Evolutionary conservation across 2,797 vertebrate genomes (phyloP), one percentile per base, ranked within the genome.

Genomic region (Myotis planiceps): DNA sequence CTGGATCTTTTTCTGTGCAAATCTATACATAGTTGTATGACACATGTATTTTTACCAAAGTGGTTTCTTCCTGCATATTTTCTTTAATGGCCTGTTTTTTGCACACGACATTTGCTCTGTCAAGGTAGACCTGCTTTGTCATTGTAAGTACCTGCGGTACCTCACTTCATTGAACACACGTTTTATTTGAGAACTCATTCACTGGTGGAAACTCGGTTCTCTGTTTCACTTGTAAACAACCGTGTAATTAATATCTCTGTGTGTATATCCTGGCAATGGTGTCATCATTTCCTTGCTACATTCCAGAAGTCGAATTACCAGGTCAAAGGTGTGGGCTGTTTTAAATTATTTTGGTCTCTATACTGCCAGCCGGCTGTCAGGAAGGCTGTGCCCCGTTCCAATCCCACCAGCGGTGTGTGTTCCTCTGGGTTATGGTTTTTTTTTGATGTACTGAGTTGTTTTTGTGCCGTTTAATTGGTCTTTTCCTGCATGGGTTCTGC

Each of bases 241-340:
- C 10, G 16, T 94, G 85, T 79, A 69, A 42, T 91, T 86, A 69
- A 49, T 80, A 63, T 27, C 82, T 86, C 45, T 34, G 75, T 15
- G 34, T 82, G 89, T 63, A 0, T 49, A 32, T 65, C 53, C 76
- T 87, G 85, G 92, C 19, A 14, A 45, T 5, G 5, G 60, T 21
- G 63, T 85, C 39, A 15, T 84, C 27, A 7, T 74, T 83, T 80
- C 87, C 66, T 49, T 93, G 79, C 47, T 88, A 71, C 68, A 71
- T 76, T 82, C 89, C 42, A 53, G 60, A 85, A 68, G 83, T 68
- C n/a, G 83, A 91, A 60, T 91, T 19, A 18, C 39, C 65, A 71
- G 94, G 94, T 72, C 88, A 80, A 5, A 74, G 29, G 34, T 65
- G 68, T 65, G n/a, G 72, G 60, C 78, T 68, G 79, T 76, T 88